Evolutionary conservation across 2,888 invertebrate genomes (phyloP).

Genomic region (Andrena chrysosceles): DNA sequence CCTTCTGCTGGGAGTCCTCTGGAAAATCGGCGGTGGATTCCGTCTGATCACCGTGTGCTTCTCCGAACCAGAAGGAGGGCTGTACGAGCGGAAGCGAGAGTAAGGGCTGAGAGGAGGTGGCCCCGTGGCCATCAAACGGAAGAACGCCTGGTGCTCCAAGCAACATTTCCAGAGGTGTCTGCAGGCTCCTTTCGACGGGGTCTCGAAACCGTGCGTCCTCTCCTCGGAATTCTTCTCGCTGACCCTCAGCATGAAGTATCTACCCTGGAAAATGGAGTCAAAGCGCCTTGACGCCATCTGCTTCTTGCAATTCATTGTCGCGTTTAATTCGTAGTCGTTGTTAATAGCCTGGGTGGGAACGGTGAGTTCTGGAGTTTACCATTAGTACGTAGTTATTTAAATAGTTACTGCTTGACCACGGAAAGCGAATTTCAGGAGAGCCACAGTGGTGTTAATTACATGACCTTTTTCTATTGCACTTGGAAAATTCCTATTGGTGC

Average conservation of each 20-base stretch:
- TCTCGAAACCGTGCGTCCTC: conserved; percentile 98
- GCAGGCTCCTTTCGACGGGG: conserved; percentile 95
- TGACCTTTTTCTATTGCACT: too few relatives aligned
- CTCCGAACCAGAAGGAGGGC: conserved; percentile 80
- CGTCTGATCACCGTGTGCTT: conserved; percentile 84
- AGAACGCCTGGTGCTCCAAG: conserved; percentile 97
- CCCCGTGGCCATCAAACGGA: conserved; percentile 91
- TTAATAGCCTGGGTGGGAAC: not conserved
- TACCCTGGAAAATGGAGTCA: conserved; percentile 86
- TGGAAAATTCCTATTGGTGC: too few relatives aligned
- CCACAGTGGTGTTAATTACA: too few relatives aligned
- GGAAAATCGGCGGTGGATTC: conserved; percentile 90
- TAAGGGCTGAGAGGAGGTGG: conserved; percentile 84
- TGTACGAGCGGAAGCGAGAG: conserved; percentile 83
- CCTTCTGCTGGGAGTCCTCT: conserved; percentile 91
- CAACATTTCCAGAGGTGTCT: conserved; percentile 98
- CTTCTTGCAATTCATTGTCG: not conserved
- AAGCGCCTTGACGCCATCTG: not conserved
- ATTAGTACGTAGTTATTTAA: not conserved
- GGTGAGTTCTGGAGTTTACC: not conserved
- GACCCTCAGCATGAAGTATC: conserved; percentile 98
- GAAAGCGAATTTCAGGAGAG: too few relatives aligned
- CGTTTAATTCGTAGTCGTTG: not conserved
- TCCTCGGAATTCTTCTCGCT: conserved; percentile 98
- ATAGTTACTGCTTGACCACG: not conserved